Base-by-base conservation (phyloP, 1,140 invertebrate species). In the Drosophila rhopaloa region DNA sequence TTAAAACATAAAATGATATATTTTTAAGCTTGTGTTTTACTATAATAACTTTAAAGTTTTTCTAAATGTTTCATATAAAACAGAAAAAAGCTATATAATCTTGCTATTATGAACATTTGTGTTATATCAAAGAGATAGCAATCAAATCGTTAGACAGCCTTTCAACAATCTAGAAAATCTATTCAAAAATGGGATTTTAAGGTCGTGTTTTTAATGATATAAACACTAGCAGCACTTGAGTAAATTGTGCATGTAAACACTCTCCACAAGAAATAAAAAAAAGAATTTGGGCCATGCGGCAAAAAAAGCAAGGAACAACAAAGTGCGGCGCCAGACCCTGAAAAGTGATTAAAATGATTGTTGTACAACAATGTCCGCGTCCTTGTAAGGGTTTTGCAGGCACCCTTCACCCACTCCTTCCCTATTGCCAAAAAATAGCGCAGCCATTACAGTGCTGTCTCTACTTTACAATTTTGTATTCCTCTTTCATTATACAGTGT, bases 311-410 rank as follows among this genome's bases (percentile, higher is more conserved):
- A 47, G 13, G 24, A 40, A 53, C 43, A 60, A 44, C 50, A 72
- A 74, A 70, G 57, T 58, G 54, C 50, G 72, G 78, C 77, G 78
- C 70, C 84, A 89, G 74, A 86, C 81, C 81, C 81, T 90, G 81
- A 90, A 89, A 90, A 90, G 86, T 88, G 84, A 88, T 88, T 88
- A 90, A 85, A 90, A 90, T 44, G 79, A 56, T 82, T 83, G 66
- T 80, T 86, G 84, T 84, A 74, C 59, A 79, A 82, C 79, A 82
- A 78, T 79, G 65, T 65, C 59, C 61, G 76, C 59, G 79, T 89
- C 84, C 83, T 89, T 88, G 84, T 79, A 76, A 89, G 77, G 79
- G 68, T 83, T 82, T 76, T 68, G 53, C 68, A 50, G 32, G 37
- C 50, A 6, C 4, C 27, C 38, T 1, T 8, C 62, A 8, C 27